phyloP scores from a whole-genome alignment of 2,113 vertebrate genomes.

The Takifugu flavidus region DNA sequence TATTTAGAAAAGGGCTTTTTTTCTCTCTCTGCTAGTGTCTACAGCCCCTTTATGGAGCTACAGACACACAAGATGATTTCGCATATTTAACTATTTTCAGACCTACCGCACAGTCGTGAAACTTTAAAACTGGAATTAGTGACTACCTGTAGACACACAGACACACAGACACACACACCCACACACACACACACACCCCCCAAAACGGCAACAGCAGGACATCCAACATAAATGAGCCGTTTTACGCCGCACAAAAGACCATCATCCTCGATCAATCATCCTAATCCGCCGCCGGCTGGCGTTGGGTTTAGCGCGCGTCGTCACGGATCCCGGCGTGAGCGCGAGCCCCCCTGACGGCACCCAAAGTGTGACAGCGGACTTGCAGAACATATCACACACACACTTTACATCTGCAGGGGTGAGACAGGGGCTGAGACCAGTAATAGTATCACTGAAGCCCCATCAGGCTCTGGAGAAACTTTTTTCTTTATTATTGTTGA shows the following conservation, averaged over 20 bases:
- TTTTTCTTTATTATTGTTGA: no score
- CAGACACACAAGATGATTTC: no score
- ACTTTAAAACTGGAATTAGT: no score
- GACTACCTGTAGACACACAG: not conserved
- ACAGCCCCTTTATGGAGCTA: no score
- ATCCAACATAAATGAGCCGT: slow-evolving; percentile 48
- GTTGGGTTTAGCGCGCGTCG: slow-evolving; percentile 39
- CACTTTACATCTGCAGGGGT: slow-evolving; percentile 14
- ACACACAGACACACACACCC: not conserved
- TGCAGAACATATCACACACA: not conserved
- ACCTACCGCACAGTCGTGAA: no score
- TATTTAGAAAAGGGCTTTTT: no score
- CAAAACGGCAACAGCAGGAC: slow-evolving; percentile 28
- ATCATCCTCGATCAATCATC: slow-evolving; percentile 54
- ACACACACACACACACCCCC: not conserved
- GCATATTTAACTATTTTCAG: no score
- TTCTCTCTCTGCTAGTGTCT: no score
- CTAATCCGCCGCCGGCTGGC: slow-evolving; percentile 53
- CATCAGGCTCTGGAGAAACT: not conserved
- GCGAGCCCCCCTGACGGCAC: slow-evolving; percentile 41
- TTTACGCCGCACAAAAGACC: slow-evolving; percentile 58
- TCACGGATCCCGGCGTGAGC: slow-evolving; percentile 43
- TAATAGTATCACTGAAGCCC: slow-evolving; percentile 5
- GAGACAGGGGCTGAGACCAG: not conserved
- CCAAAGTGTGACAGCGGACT: slow-evolving; percentile 7